Evolutionary conservation across 2,888 invertebrate species (phyloP).

Genomic region (Chaetogeoica ovagalla): DNA sequence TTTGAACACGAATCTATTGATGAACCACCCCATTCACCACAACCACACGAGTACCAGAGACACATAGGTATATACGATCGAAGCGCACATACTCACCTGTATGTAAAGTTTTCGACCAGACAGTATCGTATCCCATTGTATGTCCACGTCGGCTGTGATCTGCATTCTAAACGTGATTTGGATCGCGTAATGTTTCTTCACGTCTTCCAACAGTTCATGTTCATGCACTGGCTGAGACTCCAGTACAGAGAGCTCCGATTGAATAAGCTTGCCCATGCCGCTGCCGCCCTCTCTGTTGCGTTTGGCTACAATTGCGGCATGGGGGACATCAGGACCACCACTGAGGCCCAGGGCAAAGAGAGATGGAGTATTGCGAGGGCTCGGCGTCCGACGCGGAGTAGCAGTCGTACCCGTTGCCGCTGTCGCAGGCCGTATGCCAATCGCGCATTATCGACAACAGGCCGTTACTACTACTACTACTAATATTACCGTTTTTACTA

Average conservation of each 20-base stretch:
- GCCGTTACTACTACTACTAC: constrained; percentile 21
- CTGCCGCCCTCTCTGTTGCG: constrained; percentile 67
- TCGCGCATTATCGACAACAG: constrained; percentile 40
- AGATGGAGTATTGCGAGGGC: constrained; percentile 64
- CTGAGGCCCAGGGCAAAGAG: constrained; percentile 99
- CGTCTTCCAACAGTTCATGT: constrained; percentile 66
- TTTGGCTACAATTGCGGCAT: constrained; percentile 66
- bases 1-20: too few species aligned
- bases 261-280: constrained; percentile 67
- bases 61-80: too few species aligned
- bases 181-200: constrained; percentile 70
- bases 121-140: constrained; percentile 84
- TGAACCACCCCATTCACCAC: too few species aligned
- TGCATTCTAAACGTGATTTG: constrained; percentile 77
- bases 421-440: constrained; percentile 44
- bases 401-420: background rate
- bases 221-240: constrained; percentile 58
- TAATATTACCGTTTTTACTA: constrained; percentile 50
- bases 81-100: constrained; percentile 70
- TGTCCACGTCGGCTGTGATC: constrained; percentile 73
- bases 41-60: too few species aligned
- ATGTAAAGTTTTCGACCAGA: constrained; percentile 81
- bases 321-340: constrained; percentile 99
- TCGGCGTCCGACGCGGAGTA: constrained; percentile 55
- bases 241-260: constrained; percentile 55